A percentile compares a stretch with the other conserved stretches of the same genome.
These are phyloP conservation scores for Dendroctonus ponderosae DNA, from an alignment of 1,140 invertebrate genomes.

Conservation along the genomic window DNA sequence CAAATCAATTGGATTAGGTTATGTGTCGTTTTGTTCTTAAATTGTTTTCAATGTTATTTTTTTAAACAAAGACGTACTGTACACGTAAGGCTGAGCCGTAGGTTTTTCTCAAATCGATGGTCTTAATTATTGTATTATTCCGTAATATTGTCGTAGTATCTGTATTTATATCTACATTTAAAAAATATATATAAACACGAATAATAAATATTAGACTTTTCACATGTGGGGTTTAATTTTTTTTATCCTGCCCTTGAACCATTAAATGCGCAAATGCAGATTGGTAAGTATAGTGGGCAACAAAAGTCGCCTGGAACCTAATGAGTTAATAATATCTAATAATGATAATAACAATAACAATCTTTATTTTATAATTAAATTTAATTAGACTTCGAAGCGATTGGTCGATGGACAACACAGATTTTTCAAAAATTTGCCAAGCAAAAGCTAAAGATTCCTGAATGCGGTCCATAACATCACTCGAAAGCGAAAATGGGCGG, in stretches of 20 bases:
- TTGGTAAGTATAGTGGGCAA: neutral
- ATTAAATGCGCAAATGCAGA: neutral
- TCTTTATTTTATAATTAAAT: too few relatives aligned
- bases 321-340: neutral
- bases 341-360: too few relatives aligned
- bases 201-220: constrained; percentile 6
- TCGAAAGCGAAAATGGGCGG: too few relatives aligned
- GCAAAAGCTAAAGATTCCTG: too few relatives aligned
- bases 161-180: constrained; percentile 30
- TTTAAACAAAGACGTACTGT: constrained; percentile 40
- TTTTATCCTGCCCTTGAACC: neutral
- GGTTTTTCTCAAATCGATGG: constrained; percentile 24
- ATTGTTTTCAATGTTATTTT: constrained; percentile 20
- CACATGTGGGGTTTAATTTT: neutral
- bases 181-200: constrained; percentile 15
- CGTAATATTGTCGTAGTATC: constrained; percentile 39
- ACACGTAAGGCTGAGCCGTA: constrained; percentile 44
- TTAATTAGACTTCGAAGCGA: too few relatives aligned
- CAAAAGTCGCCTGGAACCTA: neutral
- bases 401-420: too few relatives aligned
- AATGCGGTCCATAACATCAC: too few relatives aligned
- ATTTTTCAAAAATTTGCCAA: too few relatives aligned
- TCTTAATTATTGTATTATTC: constrained; percentile 46
- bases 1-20: constrained; percentile 1
- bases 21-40: constrained; percentile 23